Conservation (phyloP, 2,888 invertebrate genomes). For the Xanthorhoe spadicearia region DNA sequence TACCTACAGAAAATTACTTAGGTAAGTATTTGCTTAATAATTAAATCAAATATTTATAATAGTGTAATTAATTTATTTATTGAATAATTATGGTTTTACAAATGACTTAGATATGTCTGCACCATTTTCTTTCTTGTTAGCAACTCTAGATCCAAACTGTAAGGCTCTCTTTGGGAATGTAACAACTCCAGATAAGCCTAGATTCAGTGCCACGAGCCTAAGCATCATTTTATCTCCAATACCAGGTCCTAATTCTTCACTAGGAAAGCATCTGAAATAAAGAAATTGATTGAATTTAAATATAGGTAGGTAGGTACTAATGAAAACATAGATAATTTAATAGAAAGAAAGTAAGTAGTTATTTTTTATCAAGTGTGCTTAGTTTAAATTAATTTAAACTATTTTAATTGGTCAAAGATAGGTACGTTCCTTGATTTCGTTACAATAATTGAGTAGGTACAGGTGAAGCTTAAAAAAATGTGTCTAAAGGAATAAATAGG, state of each 20-base stretch:
- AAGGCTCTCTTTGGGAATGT: conserved; percentile 95
- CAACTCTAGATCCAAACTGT: conserved; percentile 98
- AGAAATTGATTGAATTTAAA: conserved; percentile 5
- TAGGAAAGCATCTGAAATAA: conserved; percentile 84
- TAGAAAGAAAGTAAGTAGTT: neutral
- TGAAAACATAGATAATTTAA: neutral
- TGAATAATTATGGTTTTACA: conserved; percentile 19
- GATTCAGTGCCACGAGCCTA: conserved; percentile 87
- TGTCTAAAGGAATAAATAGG: neutral
- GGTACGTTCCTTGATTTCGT: too few relatives aligned
- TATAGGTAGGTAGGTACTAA: too few relatives aligned
- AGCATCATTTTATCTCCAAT: conserved; percentile 97
- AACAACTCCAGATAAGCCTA: conserved; percentile 87
- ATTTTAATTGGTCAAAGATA: too few relatives aligned
- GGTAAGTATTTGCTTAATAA: too few relatives aligned
- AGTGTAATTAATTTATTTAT: neutral
- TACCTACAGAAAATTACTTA: too few relatives aligned
- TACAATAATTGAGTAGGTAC: too few relatives aligned
- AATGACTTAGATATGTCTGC: conserved; percentile 87
- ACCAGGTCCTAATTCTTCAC: conserved; percentile 87
- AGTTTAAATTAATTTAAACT: too few relatives aligned
- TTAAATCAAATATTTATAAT: too few relatives aligned
- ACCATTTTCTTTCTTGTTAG: conserved; percentile 95
- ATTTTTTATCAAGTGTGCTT: too few relatives aligned
- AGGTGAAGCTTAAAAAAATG: neutral